These are phyloP conservation scores for Drosophila buzzatii DNA, from an alignment of 2,888 invertebrate species.

Conservation along the genomic window DNA sequence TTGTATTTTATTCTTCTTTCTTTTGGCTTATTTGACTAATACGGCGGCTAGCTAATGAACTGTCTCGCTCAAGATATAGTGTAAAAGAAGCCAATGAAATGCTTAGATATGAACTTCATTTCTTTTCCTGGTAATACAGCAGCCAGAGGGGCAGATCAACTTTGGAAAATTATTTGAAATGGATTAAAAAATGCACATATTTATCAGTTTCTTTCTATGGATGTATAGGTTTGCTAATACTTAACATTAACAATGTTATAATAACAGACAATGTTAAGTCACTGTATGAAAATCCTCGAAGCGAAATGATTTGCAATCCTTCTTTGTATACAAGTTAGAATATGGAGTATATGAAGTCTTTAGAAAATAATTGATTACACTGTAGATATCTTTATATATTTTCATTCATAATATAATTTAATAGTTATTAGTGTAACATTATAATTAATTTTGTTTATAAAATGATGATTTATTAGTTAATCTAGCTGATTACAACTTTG, in stretches of 20 bases:
- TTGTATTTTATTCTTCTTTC: neutral
- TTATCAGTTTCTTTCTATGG: neutral
- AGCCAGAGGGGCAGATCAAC: neutral
- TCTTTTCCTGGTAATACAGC: neutral
- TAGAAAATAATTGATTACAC: no score
- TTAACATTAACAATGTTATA: neutral
- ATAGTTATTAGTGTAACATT: neutral
- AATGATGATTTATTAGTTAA: no score
- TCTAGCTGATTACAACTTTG: neutral
- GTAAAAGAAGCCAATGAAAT: constrained; percentile 27
- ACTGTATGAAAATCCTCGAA: neutral
- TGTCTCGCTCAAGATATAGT: constrained; percentile 49
- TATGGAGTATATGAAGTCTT: neutral
- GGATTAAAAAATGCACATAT: neutral
- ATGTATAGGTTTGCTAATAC: neutral
- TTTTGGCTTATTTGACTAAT: constrained; percentile 31
- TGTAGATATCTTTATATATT: neutral
- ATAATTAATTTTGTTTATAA: no score
- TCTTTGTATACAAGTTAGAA: neutral
- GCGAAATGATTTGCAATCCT: neutral
- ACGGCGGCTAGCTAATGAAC: constrained; percentile 61
- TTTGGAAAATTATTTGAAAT: neutral
- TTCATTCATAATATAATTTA: no score
- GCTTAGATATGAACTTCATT: neutral
- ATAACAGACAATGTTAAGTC: neutral